phyloP scores from a whole-genome alignment of 2,888 invertebrate species.

The Tetropium fuscum region DNA sequence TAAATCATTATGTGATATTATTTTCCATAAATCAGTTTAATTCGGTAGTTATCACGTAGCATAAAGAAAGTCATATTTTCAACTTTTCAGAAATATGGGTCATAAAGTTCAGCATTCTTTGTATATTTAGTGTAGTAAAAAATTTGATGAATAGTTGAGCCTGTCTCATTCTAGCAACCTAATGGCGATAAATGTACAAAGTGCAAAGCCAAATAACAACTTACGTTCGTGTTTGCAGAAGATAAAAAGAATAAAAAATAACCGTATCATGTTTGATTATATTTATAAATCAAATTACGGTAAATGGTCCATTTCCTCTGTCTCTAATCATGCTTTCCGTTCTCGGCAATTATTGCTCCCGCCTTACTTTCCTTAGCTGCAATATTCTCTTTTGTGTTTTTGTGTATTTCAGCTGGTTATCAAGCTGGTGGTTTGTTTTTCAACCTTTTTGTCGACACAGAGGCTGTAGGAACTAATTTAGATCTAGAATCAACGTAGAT shows the following conservation, averaged over 20 bases:
- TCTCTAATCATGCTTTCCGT: slow-evolving; percentile 52
- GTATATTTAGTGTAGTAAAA: slow-evolving; percentile 16
- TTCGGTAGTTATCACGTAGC: not conserved
- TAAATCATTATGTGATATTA: not conserved
- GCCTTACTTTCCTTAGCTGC: slow-evolving; percentile 39
- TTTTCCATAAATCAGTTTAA: not conserved
- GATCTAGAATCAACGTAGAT: slow-evolving; percentile 1
- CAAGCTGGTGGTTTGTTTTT: slow-evolving; percentile 14
- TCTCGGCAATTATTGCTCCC: slow-evolving; percentile 51
- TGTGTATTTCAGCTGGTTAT: slow-evolving; percentile 19
- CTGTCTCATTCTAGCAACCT: slow-evolving; percentile 15
- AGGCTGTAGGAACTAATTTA: slow-evolving; percentile 18
- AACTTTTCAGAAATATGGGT: slow-evolving; percentile 1
- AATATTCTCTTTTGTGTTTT: slow-evolving; percentile 30
- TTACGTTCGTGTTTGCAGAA: slow-evolving; percentile 25
- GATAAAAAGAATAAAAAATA: slow-evolving; percentile 32
- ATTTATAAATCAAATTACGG: slow-evolving; percentile 55
- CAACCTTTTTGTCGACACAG: slow-evolving; percentile 15
- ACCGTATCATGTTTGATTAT: slow-evolving; percentile 47
- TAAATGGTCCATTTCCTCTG: slow-evolving; percentile 53
- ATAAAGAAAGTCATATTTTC: slow-evolving; percentile 7
- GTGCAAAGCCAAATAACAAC: slow-evolving; percentile 20
- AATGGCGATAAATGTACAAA: slow-evolving; percentile 23
- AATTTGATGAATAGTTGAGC: slow-evolving; percentile 20
- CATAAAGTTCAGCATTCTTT: slow-evolving; percentile 14